These are phyloP conservation scores for Campylomormyrus tamandua DNA, from an alignment of 2,113 vertebrate genomes.

Conservation along the genomic window DNA sequence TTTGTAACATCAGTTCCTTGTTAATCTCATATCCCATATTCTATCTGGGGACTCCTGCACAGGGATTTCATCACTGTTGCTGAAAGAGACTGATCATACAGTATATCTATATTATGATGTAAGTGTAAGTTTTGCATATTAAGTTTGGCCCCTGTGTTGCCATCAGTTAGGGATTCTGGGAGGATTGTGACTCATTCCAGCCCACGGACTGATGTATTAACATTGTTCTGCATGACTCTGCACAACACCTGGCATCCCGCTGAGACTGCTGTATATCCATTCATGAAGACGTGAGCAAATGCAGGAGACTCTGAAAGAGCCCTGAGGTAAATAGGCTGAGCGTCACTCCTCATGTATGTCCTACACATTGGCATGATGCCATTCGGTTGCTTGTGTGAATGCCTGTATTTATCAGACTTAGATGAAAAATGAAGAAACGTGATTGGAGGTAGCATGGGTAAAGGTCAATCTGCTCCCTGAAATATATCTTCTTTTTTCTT, in stretches of 20 bases:
- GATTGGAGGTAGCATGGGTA: not conserved
- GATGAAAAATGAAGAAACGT: not conserved
- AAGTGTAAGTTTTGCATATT: not conserved
- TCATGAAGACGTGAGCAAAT: not conserved
- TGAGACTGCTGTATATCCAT: not conserved
- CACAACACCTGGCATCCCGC: not conserved
- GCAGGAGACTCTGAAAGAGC: not conserved
- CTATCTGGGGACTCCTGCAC: not conserved
- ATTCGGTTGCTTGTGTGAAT: not conserved
- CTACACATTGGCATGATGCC: not conserved
- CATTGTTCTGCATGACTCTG: not conserved
- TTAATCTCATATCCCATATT: not conserved
- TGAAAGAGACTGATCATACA: not conserved
- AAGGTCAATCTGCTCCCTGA: not conserved
- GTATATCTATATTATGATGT: not conserved
- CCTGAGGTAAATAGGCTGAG: not conserved
- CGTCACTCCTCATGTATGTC: not conserved
- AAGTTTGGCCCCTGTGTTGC: not conserved
- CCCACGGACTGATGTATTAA: not conserved
- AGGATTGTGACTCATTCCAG: not conserved
- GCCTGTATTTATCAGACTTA: not conserved
- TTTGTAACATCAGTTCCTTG: not conserved
- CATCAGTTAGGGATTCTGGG: not conserved
- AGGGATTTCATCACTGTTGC: not conserved
- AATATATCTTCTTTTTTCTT: constrained; percentile 17